Percentiles rank a stretch among this genome's conserved stretches.
phyloP scores from a whole-genome alignment of 1,140 invertebrate genomes.

The Leptinotarsa texana region DNA sequence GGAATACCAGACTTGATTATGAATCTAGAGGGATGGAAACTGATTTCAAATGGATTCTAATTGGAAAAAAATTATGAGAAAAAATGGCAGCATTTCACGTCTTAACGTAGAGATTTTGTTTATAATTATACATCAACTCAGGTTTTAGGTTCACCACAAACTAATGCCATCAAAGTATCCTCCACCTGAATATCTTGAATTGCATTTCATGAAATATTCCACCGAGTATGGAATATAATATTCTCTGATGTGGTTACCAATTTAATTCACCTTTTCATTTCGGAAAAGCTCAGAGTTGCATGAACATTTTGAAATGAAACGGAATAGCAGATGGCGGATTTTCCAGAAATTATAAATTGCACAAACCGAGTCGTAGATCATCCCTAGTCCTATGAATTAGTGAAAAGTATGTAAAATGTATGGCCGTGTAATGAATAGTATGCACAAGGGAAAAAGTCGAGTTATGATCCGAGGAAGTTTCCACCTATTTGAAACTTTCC shows the following conservation, averaged over 20 bases:
- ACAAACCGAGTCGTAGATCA: constrained; percentile 1
- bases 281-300: background rate
- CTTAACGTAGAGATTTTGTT: too few relatives aligned
- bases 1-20: too few relatives aligned
- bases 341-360: background rate
- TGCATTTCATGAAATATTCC: too few relatives aligned
- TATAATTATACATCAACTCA: too few relatives aligned
- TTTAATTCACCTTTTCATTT: background rate
- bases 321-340: background rate
- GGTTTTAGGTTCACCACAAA: too few relatives aligned
- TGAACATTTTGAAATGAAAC: background rate
- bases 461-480: background rate
- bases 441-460: background rate
- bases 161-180: too few relatives aligned
- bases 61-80: too few relatives aligned
- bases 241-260: background rate
- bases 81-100: too few relatives aligned
- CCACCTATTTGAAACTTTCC: too few relatives aligned
- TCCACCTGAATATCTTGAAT: too few relatives aligned
- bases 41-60: too few relatives aligned
- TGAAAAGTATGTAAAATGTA: background rate
- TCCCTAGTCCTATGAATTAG: background rate
- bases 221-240: background rate
- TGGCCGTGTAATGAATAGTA: background rate
- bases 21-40: too few relatives aligned